Conservation (phyloP, 1,140 invertebrate species). For the Polypedilum vanderplanki region DNA sequence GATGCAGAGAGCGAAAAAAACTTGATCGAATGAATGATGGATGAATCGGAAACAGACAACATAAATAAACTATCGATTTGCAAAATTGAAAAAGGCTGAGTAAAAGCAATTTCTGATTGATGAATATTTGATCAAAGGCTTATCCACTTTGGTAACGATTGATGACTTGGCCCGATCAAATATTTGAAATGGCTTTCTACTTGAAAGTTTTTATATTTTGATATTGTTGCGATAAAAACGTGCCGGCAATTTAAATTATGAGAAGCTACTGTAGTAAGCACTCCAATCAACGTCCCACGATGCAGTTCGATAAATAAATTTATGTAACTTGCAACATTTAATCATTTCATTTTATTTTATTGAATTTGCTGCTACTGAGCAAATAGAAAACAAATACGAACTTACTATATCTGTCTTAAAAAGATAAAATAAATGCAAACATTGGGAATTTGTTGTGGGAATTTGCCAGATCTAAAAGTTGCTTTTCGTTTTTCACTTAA, state of each 20-base stretch:
- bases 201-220: background rate
- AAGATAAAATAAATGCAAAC: too few species aligned
- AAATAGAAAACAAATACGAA: too few species aligned
- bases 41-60: background rate
- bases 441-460: too few species aligned
- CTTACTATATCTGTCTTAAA: too few species aligned
- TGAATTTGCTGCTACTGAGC: too few species aligned
- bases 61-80: conserved; percentile 1
- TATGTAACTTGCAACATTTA: too few species aligned
- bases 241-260: background rate
- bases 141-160: background rate
- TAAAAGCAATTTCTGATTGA: conserved; percentile 18
- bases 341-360: too few species aligned
- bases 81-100: conserved; percentile 18
- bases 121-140: conserved; percentile 18
- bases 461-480: too few species aligned
- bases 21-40: background rate
- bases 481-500: too few species aligned
- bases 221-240: background rate
- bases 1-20: background rate
- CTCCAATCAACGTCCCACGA: too few species aligned
- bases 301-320: too few species aligned
- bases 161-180: background rate
- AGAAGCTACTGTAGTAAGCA: background rate
- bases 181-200: background rate